Conservation (phyloP, 2,113 vertebrate genomes). For the Setophaga petechia region DNA sequence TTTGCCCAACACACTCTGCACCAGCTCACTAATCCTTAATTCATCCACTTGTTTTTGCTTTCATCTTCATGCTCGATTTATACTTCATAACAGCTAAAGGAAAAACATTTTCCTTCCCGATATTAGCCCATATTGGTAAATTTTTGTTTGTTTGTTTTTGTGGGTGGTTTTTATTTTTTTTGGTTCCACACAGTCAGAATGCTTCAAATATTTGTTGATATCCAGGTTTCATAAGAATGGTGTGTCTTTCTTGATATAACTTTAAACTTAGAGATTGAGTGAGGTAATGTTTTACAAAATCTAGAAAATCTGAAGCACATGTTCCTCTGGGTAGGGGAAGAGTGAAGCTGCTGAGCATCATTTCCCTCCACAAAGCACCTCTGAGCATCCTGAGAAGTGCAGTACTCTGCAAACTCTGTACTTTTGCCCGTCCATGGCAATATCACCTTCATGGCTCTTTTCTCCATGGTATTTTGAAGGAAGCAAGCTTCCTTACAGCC, state of each 20-base stretch:
- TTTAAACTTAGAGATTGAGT: background rate
- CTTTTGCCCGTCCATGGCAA: background rate
- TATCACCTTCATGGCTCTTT: background rate
- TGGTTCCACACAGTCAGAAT: background rate
- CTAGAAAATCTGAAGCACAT: accelerated
- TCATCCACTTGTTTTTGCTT: background rate
- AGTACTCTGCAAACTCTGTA: background rate
- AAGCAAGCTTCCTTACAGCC: background rate
- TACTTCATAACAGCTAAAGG: background rate
- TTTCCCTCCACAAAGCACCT: background rate
- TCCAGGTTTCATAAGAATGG: accelerated
- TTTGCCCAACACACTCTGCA: background rate
- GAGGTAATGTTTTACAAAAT: background rate
- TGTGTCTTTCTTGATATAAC: accelerated
- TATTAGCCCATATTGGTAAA: background rate
- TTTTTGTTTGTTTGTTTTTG: background rate
- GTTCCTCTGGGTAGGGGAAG: background rate
- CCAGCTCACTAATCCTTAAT: background rate
- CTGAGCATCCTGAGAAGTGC: background rate
- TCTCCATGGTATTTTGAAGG: background rate
- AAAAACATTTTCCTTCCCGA: background rate
- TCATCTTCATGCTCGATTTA: background rate
- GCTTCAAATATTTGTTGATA: background rate
- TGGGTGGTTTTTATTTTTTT: background rate
- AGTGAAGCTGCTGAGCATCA: background rate